These are phyloP conservation scores for Calameuta idolon DNA, from an alignment of 2,888 invertebrate genomes.

Conservation along the genomic window DNA sequence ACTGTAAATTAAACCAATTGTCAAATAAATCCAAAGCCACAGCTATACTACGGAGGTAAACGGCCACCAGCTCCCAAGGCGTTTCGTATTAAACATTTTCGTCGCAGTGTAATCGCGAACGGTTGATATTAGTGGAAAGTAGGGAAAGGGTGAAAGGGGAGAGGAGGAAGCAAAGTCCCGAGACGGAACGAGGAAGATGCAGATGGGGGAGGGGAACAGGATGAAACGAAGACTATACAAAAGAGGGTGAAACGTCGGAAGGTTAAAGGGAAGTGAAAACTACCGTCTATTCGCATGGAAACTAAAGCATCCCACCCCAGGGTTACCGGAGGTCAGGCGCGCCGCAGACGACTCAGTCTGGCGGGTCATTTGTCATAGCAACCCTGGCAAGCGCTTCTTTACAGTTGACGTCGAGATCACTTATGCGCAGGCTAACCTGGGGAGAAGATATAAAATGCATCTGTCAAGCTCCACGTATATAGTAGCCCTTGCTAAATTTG, in stretches of 20 bases:
- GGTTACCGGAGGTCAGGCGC: constrained; percentile 29
- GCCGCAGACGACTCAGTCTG: constrained; percentile 5
- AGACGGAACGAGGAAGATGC: neutral
- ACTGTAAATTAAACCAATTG: constrained; percentile 41
- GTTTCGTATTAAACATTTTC: neutral
- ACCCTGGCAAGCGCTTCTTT: constrained; percentile 42
- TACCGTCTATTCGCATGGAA: neutral
- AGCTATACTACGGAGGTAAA: neutral
- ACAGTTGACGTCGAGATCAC: constrained; percentile 25
- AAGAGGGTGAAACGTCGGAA: neutral
- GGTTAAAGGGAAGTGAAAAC: neutral
- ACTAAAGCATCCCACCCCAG: neutral
- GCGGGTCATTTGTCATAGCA: constrained; percentile 42
- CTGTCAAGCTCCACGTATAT: constrained; percentile 39
- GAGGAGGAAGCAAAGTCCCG: neutral
- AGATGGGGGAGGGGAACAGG: neutral
- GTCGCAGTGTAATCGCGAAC: neutral
- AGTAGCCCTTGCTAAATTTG: neutral
- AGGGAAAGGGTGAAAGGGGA: too few species aligned
- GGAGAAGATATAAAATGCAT: constrained; percentile 50
- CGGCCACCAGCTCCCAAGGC: neutral
- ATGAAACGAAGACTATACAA: neutral
- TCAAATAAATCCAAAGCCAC: constrained; percentile 14
- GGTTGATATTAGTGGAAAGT: neutral
- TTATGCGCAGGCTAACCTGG: constrained; percentile 10